Conservation (phyloP, 2,797 vertebrate species). For the Sebastes melanostomus region DNA sequence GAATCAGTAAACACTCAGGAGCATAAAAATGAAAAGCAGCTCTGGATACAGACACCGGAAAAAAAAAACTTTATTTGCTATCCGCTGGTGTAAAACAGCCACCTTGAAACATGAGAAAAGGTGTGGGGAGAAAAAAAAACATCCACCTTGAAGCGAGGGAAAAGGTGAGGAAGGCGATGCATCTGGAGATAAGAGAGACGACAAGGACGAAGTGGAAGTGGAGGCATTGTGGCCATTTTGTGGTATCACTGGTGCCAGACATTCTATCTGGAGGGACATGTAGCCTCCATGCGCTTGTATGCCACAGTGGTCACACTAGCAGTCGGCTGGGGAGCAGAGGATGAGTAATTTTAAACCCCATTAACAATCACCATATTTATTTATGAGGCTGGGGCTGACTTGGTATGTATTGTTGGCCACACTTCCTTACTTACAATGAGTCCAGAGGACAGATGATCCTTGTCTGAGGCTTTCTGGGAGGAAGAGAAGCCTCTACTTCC, state of each 20-base stretch:
- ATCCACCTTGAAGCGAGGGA: constrained; percentile 57
- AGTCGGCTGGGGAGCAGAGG: constrained; percentile 72
- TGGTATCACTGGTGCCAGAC: constrained; percentile 76
- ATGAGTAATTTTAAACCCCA: constrained; percentile 87
- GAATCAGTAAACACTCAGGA: constrained; percentile 66
- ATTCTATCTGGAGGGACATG: constrained; percentile 74
- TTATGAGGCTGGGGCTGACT: constrained; percentile 78
- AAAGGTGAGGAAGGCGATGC: constrained; percentile 62
- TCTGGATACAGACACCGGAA: constrained; percentile 5
- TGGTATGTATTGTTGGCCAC: constrained; percentile 77
- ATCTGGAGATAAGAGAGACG: constrained; percentile 47
- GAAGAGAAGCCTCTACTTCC: constrained; percentile 73
- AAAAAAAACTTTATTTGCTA: not conserved
- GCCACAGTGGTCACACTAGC: constrained; percentile 77
- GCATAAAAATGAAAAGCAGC: constrained; percentile 54
- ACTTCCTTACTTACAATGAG: constrained; percentile 78
- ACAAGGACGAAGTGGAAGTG: constrained; percentile 63
- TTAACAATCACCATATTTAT: constrained; percentile 88
- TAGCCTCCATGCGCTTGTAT: constrained; percentile 70
- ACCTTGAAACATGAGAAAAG: constrained; percentile 44
- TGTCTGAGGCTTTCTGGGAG: constrained; percentile 72
- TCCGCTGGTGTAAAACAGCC: constrained; percentile 33
- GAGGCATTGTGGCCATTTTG: constrained; percentile 67
- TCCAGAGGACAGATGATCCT: constrained; percentile 77
- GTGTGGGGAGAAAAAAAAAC: constrained; percentile 12